These are phyloP conservation scores for Raja brachyura DNA, from an alignment of 2,113 vertebrate species.

Conservation along the genomic window DNA sequence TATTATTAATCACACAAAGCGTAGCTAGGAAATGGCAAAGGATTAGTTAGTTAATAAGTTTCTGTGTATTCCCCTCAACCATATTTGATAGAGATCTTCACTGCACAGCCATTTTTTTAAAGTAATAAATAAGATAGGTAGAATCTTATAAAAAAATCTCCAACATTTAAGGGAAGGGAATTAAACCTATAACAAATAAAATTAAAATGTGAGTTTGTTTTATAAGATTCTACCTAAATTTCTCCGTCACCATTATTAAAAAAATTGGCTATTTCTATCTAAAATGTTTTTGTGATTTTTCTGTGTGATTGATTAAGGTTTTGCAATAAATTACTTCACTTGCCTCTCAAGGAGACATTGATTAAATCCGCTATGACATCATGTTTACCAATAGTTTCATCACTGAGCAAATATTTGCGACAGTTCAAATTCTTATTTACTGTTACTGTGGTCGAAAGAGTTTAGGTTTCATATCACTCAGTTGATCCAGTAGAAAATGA, in stretches of 20 bases:
- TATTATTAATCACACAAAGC: no score
- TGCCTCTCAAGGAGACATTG: neutral
- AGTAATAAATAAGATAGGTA: neutral
- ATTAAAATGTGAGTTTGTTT: neutral
- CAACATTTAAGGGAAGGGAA: neutral
- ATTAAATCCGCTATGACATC: neutral
- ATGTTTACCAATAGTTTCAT: slow-evolving; percentile 1
- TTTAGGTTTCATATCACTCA: neutral
- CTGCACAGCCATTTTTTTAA: no score
- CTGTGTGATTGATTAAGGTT: neutral
- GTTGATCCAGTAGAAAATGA: neutral
- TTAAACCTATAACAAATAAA: neutral
- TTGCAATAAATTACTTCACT: slow-evolving; percentile 5
- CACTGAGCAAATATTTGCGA: slow-evolving; percentile 27
- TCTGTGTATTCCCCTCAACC: no score
- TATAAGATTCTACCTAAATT: neutral
- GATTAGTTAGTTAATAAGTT: no score
- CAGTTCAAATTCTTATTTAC: neutral
- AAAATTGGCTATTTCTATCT: neutral
- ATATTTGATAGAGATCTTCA: no score
- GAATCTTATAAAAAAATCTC: no score
- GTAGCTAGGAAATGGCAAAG: no score
- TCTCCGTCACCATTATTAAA: neutral
- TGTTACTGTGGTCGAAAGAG: neutral
- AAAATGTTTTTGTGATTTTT: neutral